phyloP scores from a whole-genome alignment of 2,797 vertebrate genomes.

The Picus viridis region DNA sequence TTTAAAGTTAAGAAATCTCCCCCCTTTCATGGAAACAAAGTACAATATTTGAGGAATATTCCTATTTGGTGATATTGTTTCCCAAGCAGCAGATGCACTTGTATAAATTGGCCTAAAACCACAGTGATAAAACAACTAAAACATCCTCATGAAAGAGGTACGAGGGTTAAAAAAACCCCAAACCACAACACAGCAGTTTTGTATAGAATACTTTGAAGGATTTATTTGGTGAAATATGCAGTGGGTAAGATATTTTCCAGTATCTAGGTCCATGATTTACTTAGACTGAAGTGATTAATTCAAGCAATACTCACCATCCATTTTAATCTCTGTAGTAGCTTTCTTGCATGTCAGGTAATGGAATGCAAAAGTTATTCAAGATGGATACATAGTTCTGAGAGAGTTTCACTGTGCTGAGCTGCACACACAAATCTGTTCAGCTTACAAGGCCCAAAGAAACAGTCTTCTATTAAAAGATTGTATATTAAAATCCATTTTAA shows the following conservation, averaged over 20 bases:
- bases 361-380: not conserved
- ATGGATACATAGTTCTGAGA: not conserved
- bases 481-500: not conserved
- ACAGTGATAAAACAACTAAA: not conserved
- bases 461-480: not conserved
- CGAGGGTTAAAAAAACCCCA: rapidly evolving
- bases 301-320: not conserved
- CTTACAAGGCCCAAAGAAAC: not conserved
- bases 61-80: not conserved
- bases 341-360: not conserved
- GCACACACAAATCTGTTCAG: not conserved
- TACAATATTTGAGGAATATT: not conserved
- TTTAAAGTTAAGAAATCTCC: not conserved
- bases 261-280: not conserved
- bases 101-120: not conserved
- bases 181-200: not conserved
- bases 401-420: not conserved
- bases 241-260: not conserved
- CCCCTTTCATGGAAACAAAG: not conserved
- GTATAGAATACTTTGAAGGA: not conserved
- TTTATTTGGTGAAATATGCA: not conserved
- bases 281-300: not conserved
- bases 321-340: not conserved
- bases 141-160: not conserved
- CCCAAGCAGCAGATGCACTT: not conserved